Percentiles rank a stretch among this genome's conserved stretches.
phyloP scores from a whole-genome alignment of 2,888 invertebrate species.

The Rhagium mordax region DNA sequence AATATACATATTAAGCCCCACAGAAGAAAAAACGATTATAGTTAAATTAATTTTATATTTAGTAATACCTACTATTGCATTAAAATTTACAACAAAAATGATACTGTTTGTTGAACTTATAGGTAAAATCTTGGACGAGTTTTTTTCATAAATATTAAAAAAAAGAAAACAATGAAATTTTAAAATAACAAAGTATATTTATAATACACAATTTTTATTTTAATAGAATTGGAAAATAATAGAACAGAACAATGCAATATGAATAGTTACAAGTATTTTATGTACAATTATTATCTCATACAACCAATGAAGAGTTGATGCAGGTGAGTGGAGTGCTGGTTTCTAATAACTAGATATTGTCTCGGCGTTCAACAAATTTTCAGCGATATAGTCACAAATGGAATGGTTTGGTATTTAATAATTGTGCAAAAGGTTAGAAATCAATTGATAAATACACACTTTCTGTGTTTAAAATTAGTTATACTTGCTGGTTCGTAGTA shows the following conservation, averaged over 20 bases:
- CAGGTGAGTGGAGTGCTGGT: slow-evolving; percentile 67
- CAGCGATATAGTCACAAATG: slow-evolving; percentile 25
- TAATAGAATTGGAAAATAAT: slow-evolving; percentile 70
- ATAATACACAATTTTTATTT: slow-evolving; percentile 74
- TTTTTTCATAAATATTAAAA: slow-evolving; percentile 39
- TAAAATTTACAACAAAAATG: slow-evolving; percentile 52
- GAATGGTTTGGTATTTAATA: slow-evolving; percentile 28
- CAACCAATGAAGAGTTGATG: slow-evolving; percentile 68
- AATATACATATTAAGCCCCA: neutral
- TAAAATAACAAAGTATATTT: slow-evolving; percentile 59
- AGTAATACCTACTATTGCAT: slow-evolving; percentile 56
- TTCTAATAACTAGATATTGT: slow-evolving; percentile 60
- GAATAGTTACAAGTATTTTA: slow-evolving; percentile 72
- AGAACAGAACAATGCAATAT: slow-evolving; percentile 72
- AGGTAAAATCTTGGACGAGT: slow-evolving; percentile 51
- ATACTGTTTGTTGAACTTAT: slow-evolving; percentile 46
- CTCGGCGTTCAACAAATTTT: slow-evolving; percentile 35
- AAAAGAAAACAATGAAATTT: slow-evolving; percentile 47
- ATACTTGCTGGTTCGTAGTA: too few species aligned
- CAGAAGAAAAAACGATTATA: slow-evolving; percentile 16
- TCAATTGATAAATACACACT: slow-evolving; percentile 1
- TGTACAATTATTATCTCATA: slow-evolving; percentile 71
- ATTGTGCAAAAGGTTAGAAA: slow-evolving; percentile 9
- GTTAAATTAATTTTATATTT: slow-evolving; percentile 52
- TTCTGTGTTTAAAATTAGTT: neutral